phyloP scores from a whole-genome alignment of 2,888 invertebrate species.

The Polydrusus cervinus region DNA sequence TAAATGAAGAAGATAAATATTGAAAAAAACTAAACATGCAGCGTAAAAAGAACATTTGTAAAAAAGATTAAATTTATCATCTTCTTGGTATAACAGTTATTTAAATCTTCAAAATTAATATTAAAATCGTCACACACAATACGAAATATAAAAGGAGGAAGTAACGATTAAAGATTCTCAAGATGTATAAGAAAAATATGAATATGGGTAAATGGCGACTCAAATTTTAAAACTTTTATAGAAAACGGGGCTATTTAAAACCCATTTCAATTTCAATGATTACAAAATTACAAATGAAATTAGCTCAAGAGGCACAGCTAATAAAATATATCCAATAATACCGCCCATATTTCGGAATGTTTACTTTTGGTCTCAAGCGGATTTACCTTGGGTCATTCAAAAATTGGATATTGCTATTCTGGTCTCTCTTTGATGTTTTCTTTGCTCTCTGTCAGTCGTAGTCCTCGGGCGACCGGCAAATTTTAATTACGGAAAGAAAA shows the following conservation, averaged over 20 bases:
- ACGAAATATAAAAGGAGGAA: no score
- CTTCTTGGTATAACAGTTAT: no score
- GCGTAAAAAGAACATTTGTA: no score
- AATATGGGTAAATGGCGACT: no score
- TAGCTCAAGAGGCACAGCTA: constrained; percentile 40
- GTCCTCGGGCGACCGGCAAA: constrained; percentile 54
- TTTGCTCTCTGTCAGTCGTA: constrained; percentile 43
- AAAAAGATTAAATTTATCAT: no score
- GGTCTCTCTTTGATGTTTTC: constrained; percentile 44
- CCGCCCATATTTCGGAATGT: constrained; percentile 37
- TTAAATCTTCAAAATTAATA: no score
- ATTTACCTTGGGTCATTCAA: constrained; percentile 48
- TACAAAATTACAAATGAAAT: constrained; percentile 3
- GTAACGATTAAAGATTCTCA: no score
- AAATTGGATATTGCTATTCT: constrained; percentile 41
- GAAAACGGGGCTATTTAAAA: neutral
- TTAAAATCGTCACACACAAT: no score
- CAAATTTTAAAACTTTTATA: neutral
- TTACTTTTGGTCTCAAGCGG: constrained; percentile 42
- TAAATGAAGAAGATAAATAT: no score
- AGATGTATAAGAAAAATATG: no score
- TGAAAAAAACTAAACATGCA: no score
- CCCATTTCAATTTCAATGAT: neutral
- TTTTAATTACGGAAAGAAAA: constrained; percentile 64
- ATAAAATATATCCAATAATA: constrained; percentile 49